phyloP scores from a whole-genome alignment of 2,113 vertebrate genomes.

The Strigops habroptila region DNA sequence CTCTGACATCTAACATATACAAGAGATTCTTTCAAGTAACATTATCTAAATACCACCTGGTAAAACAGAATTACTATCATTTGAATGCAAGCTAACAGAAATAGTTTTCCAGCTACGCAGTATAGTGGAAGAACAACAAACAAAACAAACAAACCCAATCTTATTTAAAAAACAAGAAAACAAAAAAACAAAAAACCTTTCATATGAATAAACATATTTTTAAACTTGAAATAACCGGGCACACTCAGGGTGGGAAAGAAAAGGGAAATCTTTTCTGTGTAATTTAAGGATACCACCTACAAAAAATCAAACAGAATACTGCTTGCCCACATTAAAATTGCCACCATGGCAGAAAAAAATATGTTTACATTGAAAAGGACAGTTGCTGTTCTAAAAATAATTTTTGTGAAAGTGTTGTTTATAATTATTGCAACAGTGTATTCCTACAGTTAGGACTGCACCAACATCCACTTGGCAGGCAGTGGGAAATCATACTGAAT shows the following conservation, averaged over 20 bases:
- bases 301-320: slow-evolving; percentile 16
- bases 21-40: not conserved
- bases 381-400: slow-evolving; percentile 33
- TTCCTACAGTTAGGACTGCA: not conserved
- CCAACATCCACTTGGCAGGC: not conserved
- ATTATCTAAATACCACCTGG: not conserved
- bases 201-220: not conserved
- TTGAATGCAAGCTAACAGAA: not conserved
- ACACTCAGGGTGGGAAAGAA: not conserved
- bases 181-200: not conserved
- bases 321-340: slow-evolving; percentile 1
- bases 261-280: not conserved
- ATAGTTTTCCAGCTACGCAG: not conserved
- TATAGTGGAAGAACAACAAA: not conserved
- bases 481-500: not conserved
- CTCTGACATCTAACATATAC: not conserved
- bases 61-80: not conserved
- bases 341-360: not conserved
- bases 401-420: not conserved
- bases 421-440: slow-evolving; percentile 3
- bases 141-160: not conserved
- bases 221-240: not conserved
- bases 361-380: not conserved
- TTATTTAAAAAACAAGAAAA: not conserved
- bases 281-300: slow-evolving; percentile 24